Evolutionary conservation across 2,888 invertebrate genomes (phyloP), one percentile per base, ranked within the genome.

Genomic region (Polydrusus cervinus): DNA sequence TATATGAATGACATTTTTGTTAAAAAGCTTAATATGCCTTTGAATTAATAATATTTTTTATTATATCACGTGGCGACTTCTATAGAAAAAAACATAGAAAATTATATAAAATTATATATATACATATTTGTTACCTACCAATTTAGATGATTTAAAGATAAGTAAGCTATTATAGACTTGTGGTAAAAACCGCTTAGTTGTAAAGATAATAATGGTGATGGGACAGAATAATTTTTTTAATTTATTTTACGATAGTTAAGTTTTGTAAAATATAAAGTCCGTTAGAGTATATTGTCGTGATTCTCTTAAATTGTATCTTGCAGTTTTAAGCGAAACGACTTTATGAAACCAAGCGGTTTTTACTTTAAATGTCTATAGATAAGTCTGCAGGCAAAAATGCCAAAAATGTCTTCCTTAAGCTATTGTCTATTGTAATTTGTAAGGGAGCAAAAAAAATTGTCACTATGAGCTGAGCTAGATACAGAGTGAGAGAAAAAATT

Each of bases 331-430:
- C 14, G 9, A 16, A 38, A 9, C 2, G 3, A 57, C 57, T 57
- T 16, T 38, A 38, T 10, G 34, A 55, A 73, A 62, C 71, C 66
- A 53, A 77, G 74, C 71, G 75, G 80, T 84, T 83, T 83, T 83
- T 84, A 83, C 81, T 83, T 78, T 79, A 80, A 82, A 84, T 85
- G 84, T 85, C 85, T 79, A 77, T 85, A 85, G 84, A 84, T 85
- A 85, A 84, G 85, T 85, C 82, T 82, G 84, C 84, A 79, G 85
- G 85, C 84, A 82, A 82, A 79, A 77, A 80, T 83, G 85, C 86
- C 85, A 86, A 86, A 86, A 84, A 86, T 86, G 86, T 86, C 86
- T 86, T 86, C 86, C 86, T 86, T 85, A 85, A 81, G 83, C 83
- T 83, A 83, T 81, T 83, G 81, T 83, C 82, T 83, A 82, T 80